These are phyloP conservation scores for Zapornia atra DNA, from an alignment of 2,113 vertebrate species.

Conservation along the genomic window DNA sequence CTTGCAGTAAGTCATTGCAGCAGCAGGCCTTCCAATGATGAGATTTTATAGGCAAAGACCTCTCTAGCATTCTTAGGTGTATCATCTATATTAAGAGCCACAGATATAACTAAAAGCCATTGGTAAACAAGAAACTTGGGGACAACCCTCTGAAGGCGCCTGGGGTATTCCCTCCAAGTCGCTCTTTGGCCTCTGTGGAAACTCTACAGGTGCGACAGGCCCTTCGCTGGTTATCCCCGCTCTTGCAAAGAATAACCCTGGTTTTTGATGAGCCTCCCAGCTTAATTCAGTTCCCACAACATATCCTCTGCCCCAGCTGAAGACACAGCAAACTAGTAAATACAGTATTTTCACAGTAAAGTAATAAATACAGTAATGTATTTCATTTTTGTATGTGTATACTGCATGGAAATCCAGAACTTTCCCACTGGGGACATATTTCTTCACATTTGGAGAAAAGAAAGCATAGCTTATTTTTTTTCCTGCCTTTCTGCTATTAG, in stretches of 20 bases:
- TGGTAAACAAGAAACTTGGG: neutral
- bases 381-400: neutral
- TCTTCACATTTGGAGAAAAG: neutral
- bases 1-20: neutral
- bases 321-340: neutral
- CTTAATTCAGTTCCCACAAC: neutral
- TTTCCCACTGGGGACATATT: neutral
- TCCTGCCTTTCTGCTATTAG: neutral
- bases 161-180: accelerated
- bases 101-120: neutral
- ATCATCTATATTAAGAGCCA: neutral
- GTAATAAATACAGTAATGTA: neutral
- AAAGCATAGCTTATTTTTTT: neutral
- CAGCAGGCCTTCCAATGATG: accelerated
- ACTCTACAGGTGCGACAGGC: neutral
- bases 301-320: neutral
- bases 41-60: neutral
- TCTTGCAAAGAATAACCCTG: neutral
- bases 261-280: neutral
- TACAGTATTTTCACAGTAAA: neutral
- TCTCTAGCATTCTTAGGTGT: neutral
- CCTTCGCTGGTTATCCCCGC: neutral
- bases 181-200: neutral
- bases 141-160: neutral
- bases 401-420: neutral